Conservation (phyloP, 2,113 vertebrate species). For the Oryzias curvinotus region DNA sequence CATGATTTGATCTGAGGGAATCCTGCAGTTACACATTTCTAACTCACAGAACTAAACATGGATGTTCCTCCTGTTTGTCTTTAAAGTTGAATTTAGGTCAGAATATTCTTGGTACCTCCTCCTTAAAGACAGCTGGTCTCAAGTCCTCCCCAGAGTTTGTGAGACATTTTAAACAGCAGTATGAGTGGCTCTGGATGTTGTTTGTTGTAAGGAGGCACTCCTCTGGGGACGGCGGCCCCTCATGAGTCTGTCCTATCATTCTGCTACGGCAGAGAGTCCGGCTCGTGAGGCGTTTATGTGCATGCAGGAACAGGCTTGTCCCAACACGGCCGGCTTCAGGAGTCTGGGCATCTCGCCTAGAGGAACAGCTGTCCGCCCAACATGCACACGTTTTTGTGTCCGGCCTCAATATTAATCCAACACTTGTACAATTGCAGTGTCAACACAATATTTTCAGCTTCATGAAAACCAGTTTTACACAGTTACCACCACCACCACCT, state of each 20-base stretch:
- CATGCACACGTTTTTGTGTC: slow-evolving; percentile 8
- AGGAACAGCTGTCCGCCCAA: slow-evolving; percentile 50
- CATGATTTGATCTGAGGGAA: background rate
- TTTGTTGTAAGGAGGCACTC: too few species aligned
- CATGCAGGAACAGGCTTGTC: slow-evolving; percentile 29
- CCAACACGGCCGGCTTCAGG: slow-evolving; percentile 10
- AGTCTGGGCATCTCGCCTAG: slow-evolving; percentile 14
- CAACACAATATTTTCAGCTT: slow-evolving; percentile 1
- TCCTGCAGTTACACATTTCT: too few species aligned
- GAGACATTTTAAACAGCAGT: background rate
- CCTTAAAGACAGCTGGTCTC: slow-evolving; percentile 59
- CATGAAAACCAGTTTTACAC: background rate
- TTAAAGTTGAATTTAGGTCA: slow-evolving; percentile 6
- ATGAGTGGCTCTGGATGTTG: too few species aligned
- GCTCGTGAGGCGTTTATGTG: slow-evolving; percentile 19
- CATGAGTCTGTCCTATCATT: slow-evolving; percentile 8
- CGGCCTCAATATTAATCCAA: slow-evolving; percentile 24
- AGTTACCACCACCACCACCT: too few species aligned
- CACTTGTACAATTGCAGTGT: background rate
- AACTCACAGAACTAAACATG: too few species aligned
- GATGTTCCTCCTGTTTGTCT: too few species aligned
- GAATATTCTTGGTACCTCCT: slow-evolving; percentile 28
- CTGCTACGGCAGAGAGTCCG: slow-evolving; percentile 6
- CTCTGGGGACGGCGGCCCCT: background rate
- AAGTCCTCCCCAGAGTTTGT: slow-evolving; percentile 16